These are phyloP conservation scores for Sialia sialis DNA, from an alignment of 2,113 vertebrate species.

Conservation along the genomic window DNA sequence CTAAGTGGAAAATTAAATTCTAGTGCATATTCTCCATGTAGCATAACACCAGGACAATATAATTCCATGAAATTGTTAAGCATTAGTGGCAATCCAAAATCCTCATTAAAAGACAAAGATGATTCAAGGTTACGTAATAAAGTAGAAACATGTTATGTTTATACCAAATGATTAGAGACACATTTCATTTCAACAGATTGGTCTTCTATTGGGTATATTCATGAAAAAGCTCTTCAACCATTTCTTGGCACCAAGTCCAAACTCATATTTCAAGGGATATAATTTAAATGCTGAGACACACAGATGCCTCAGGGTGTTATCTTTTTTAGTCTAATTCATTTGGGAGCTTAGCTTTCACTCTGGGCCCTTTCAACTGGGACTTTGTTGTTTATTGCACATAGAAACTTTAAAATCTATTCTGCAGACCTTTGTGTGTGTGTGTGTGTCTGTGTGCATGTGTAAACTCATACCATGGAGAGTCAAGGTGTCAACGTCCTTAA, in stretches of 20 bases:
- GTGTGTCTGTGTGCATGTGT: background rate
- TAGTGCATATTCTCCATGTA: background rate
- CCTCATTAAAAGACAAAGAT: constrained; percentile 71
- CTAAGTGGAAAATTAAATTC: constrained; percentile 40
- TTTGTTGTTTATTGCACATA: constrained; percentile 70
- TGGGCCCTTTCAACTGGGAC: constrained; percentile 75
- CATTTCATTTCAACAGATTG: constrained; percentile 81
- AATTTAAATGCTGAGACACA: constrained; percentile 81
- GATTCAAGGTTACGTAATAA: constrained; percentile 78
- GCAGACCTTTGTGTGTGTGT: constrained; percentile 5
- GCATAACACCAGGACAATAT: constrained; percentile 40
- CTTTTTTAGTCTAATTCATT: constrained; percentile 73
- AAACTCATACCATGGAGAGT: background rate
- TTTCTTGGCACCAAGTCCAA: constrained; percentile 78
- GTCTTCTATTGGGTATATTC: constrained; percentile 75
- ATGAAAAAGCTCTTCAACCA: constrained; percentile 73
- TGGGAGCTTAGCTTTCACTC: constrained; percentile 76
- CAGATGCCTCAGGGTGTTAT: constrained; percentile 79
- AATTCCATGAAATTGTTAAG: constrained; percentile 68
- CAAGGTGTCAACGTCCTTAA: constrained; percentile 55
- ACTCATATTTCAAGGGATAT: constrained; percentile 78
- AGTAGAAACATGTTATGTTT: constrained; percentile 74
- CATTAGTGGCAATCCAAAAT: constrained; percentile 59
- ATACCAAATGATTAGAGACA: constrained; percentile 78
- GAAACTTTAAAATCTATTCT: constrained; percentile 70